Percentiles rank a stretch among this genome's conserved stretches.
Evolutionary conservation across 1,140 invertebrate species (phyloP).

Genomic region (Paralvinella palmiformis): DNA sequence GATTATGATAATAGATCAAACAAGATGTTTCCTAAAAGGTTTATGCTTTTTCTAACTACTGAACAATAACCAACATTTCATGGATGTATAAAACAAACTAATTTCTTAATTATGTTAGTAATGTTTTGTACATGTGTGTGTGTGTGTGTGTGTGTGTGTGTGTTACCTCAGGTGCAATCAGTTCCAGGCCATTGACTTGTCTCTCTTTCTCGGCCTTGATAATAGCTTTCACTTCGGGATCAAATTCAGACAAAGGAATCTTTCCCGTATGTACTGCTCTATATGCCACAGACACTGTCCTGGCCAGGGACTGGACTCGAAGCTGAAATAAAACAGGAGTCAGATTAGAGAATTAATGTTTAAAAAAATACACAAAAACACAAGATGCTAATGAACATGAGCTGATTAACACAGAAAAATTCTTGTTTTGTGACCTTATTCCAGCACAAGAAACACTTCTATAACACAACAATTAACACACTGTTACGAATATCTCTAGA

Average conservation of each 20-base stretch:
- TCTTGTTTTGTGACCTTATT: no score
- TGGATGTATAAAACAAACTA: not conserved
- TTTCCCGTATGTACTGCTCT: no score
- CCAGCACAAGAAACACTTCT: no score
- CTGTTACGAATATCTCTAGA: no score
- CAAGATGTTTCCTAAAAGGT: not conserved
- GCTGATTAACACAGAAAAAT: no score
- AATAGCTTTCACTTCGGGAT: conserved; percentile 79
- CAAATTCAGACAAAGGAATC: conserved; percentile 48
- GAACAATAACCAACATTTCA: not conserved
- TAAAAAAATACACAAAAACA: no score
- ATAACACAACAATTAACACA: no score
- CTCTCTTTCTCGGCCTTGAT: conserved; percentile 81
- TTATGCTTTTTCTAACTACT: not conserved
- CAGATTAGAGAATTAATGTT: no score
- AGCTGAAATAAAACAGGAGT: no score
- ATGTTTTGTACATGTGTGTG: not conserved
- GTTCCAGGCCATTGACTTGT: conserved; percentile 79
- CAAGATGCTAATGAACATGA: no score
- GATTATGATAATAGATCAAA: not conserved
- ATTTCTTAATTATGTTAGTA: not conserved
- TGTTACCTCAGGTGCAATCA: conserved; percentile 46
- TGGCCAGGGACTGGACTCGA: no score
- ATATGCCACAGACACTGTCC: no score
- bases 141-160: not conserved